Conservation (phyloP, 2,113 vertebrate genomes). For the Megaleporinus macrocephalus region DNA sequence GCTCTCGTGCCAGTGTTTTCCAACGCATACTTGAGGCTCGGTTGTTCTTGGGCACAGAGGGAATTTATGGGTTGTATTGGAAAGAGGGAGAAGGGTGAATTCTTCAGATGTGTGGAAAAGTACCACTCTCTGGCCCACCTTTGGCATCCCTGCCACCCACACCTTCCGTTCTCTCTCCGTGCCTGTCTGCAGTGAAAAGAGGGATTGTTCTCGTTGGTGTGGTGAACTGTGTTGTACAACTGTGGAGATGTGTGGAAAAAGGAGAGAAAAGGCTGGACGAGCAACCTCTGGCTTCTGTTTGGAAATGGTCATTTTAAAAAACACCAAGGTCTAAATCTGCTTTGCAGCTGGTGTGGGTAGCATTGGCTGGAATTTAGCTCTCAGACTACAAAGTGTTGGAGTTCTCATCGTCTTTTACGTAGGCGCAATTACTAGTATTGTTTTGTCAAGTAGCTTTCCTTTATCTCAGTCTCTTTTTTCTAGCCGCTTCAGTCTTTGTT, state of each 20-base stretch:
- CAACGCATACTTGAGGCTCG: conserved; percentile 39
- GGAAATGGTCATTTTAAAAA: neutral
- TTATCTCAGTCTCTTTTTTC: neutral
- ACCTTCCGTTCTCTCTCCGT: neutral
- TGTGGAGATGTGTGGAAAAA: neutral
- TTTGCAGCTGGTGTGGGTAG: neutral
- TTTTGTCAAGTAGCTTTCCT: neutral
- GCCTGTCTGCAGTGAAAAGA: conserved; percentile 20
- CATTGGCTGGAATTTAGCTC: neutral
- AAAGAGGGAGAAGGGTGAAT: conserved; percentile 30
- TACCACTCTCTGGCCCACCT: conserved; percentile 25
- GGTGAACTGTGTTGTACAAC: conserved; percentile 1
- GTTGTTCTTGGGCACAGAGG: conserved; percentile 6
- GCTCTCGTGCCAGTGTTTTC: conserved; percentile 20
- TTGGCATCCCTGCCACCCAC: conserved; percentile 9
- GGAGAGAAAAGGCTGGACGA: neutral
- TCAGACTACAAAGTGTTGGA: neutral
- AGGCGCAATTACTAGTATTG: neutral
- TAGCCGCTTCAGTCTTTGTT: conserved; percentile 32
- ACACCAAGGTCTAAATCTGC: neutral
- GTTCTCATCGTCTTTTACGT: neutral
- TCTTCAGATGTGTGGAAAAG: conserved; percentile 34
- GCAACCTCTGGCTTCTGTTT: conserved; percentile 6
- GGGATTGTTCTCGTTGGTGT: conserved; percentile 22
- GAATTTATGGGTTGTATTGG: conserved; percentile 36